Conservation (phyloP, 2,113 vertebrate species). For the Melierax canorus region DNA sequence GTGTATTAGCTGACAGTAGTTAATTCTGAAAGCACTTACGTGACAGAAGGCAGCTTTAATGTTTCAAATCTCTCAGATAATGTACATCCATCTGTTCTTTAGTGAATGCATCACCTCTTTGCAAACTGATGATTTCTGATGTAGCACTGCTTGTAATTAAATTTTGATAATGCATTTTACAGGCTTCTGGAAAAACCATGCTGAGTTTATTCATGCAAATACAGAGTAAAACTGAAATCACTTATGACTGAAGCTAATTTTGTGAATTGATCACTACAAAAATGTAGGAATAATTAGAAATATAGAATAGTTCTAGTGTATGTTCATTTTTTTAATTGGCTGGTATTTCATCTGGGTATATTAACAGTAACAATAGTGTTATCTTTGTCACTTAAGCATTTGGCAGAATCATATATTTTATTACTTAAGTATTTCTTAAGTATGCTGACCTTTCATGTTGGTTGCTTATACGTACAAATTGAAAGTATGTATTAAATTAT, state of each 20-base stretch:
- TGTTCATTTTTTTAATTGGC: neutral
- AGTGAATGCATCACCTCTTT: slow-evolving; percentile 1
- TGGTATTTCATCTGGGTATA: neutral
- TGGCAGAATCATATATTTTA: neutral
- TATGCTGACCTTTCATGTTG: neutral
- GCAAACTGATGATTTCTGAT: slow-evolving; percentile 40
- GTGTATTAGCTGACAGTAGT: slow-evolving; percentile 3
- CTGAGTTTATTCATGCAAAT: neutral
- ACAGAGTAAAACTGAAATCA: neutral
- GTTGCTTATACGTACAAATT: neutral
- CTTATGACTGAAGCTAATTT: neutral
- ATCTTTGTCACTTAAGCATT: neutral
- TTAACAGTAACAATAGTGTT: neutral
- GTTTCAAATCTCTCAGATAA: slow-evolving; percentile 46
- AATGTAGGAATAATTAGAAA: neutral
- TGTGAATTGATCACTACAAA: neutral
- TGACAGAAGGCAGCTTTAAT: slow-evolving; percentile 42
- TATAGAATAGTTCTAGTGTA: neutral
- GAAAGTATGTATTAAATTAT: neutral
- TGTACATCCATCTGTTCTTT: slow-evolving; percentile 40
- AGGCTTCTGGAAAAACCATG: neutral
- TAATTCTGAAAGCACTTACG: slow-evolving; percentile 10
- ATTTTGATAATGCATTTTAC: slow-evolving; percentile 17
- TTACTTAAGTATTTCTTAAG: neutral
- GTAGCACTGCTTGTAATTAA: slow-evolving; percentile 16